Base-by-base conservation (phyloP, 2,113 vertebrate genomes). In the Urocitellus parryii region DNA sequence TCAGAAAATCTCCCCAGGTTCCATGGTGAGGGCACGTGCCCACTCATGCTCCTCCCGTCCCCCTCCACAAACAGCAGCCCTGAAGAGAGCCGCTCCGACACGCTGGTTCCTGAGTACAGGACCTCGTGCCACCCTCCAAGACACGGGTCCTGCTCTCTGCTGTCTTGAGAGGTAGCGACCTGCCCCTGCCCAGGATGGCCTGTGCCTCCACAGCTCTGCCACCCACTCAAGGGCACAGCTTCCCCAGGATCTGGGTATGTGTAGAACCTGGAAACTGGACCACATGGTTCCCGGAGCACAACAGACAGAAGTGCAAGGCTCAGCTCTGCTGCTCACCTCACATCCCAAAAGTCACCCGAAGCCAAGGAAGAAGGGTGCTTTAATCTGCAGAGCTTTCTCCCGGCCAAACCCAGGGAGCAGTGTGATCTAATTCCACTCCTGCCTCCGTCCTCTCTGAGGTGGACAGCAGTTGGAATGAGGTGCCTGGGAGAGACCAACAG, bases 381-480 rank as follows among this genome's bases (percentile, higher is more conserved):
- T 18, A 16, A 9, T 20, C 29, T 96, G 39, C 29, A 92, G 27
- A 68, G n/a, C 61, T 27, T 42, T 74, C 16, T 42, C 39, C 48
- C 34, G 37, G n/a, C 5, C 68, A 68, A 42, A 65, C 48, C 32
- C 27, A 63, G 45, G 22, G 3, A 20, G 16, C 1, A 5, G 29
- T 5, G 14, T 1, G 16, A 34, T 4, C 34, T 20, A 53, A 18
- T 53, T 42, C 4, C 2, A 0, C 68, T 73, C 65, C 17, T 17
- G 4, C 29, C 79, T 51, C 1, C 1, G 4, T 4, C 70, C 48
- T 7, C 13, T 20, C 13, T 4, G 42, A 42, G 42, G 42, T 42
- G 42, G 42, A 42, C 42, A 42, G 42, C 42, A 42, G 42, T 42
- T 5, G 42, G 42, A 42, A 42, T 42, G 42, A 42, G 42, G 42